These are phyloP conservation scores for Drosophila tristis DNA, from an alignment of 1,140 invertebrate genomes.

Conservation along the genomic window DNA sequence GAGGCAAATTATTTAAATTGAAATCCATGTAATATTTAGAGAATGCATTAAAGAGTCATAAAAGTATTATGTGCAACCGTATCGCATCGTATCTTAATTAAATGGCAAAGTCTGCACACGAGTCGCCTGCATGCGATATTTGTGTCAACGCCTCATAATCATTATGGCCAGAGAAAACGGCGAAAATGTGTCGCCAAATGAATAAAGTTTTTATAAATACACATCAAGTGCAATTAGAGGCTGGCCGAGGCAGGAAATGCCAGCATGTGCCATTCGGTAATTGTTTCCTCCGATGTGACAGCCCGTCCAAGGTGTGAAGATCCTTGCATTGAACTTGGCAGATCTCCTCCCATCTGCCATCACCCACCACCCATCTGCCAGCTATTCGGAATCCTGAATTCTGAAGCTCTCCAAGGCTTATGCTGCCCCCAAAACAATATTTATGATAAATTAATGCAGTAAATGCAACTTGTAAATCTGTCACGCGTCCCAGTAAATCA, in stretches of 20 bases:
- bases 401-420: background rate
- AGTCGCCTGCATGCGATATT: conserved; percentile 61
- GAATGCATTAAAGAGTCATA: conserved; percentile 73
- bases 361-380: background rate
- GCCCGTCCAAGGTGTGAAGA: conserved; percentile 39
- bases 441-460: conserved; percentile 79
- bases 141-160: conserved; percentile 67
- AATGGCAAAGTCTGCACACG: conserved; percentile 41
- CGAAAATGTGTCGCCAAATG: conserved; percentile 58
- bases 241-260: conserved; percentile 52
- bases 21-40: conserved; percentile 61
- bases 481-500: conserved; percentile 80
- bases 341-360: background rate
- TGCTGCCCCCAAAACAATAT: conserved; percentile 23
- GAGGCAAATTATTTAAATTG: conserved; percentile 36
- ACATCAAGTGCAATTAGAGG: conserved; percentile 51
- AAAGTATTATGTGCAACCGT: conserved; percentile 71
- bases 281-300: conserved; percentile 47
- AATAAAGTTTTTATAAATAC: conserved; percentile 24
- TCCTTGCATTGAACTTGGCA: background rate
- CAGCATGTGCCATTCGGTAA: conserved; percentile 49
- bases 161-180: conserved; percentile 51
- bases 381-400: background rate
- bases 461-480: conserved; percentile 82
- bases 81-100: conserved; percentile 54